These are phyloP conservation scores for Podarcis lilfordi DNA, from an alignment of 2,797 vertebrate species.

Conservation along the genomic window DNA sequence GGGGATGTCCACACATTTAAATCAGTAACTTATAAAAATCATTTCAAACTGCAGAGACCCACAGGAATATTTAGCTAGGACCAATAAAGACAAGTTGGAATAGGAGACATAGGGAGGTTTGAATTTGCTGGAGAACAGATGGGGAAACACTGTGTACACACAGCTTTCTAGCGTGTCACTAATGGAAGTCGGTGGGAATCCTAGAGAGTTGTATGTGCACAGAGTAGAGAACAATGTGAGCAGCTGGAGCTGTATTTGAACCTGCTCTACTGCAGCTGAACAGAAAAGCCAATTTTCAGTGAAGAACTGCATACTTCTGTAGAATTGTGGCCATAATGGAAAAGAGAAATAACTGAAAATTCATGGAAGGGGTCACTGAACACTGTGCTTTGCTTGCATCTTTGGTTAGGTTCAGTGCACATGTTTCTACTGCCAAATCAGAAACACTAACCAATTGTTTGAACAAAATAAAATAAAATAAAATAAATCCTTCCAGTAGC, in stretches of 20 bases:
- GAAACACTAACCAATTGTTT: conserved; percentile 10
- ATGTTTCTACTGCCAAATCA: conserved; percentile 18
- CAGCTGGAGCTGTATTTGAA: neutral
- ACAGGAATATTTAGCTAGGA: neutral
- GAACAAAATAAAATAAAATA: no score
- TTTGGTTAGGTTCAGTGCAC: neutral
- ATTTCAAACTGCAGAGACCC: neutral
- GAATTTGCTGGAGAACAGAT: neutral
- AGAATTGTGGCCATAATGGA: neutral
- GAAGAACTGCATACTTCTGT: neutral
- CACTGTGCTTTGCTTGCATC: neutral
- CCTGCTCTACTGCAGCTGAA: neutral
- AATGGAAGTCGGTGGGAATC: neutral
- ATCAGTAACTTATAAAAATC: neutral
- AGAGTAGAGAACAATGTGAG: neutral
- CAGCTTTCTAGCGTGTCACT: no score
- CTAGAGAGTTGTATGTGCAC: neutral
- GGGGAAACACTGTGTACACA: no score
- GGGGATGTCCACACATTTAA: neutral
- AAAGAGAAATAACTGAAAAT: conserved; percentile 1
- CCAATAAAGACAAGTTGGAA: neutral
- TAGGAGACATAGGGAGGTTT: neutral
- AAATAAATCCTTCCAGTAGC: no score
- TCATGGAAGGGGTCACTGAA: neutral
- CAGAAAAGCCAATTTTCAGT: neutral